A percentile compares a stretch with the other conserved stretches of the same genome.
Evolutionary conservation across 2,888 invertebrate species (phyloP).

Genomic region (Rotaria socialis): DNA sequence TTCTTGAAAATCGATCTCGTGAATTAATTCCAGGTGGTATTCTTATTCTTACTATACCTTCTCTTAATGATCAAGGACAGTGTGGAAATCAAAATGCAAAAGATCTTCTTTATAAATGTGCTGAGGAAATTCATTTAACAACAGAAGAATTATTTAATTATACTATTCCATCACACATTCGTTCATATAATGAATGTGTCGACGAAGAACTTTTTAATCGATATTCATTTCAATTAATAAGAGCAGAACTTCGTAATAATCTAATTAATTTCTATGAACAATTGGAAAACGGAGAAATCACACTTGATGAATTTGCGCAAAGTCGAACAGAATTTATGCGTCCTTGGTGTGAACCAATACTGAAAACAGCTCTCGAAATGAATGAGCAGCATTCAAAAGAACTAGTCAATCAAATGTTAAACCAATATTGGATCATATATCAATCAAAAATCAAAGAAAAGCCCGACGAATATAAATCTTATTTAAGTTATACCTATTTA

Average conservation of each 20-base stretch:
- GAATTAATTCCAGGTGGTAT: neutral
- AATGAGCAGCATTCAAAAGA: neutral
- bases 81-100: neutral
- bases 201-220: neutral
- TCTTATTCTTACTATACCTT: neutral
- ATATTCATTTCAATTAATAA: slow-evolving; percentile 3
- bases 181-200: neutral
- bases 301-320: neutral
- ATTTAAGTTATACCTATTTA: too few relatives aligned
- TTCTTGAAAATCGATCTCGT: neutral
- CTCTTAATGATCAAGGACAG: neutral
- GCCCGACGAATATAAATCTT: neutral
- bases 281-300: neutral
- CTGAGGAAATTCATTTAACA: neutral
- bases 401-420: neutral
- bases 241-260: neutral
- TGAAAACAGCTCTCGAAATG: neutral
- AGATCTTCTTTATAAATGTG: neutral
- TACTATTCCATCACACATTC: neutral
- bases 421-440: neutral
- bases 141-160: neutral
- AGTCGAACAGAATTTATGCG: neutral
- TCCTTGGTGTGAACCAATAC: neutral
- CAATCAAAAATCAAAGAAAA: neutral
- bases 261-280: neutral